A percentile compares a stretch with the other conserved stretches of the same genome.
phyloP scores from a whole-genome alignment of 30 jellyfish, hydroid and myxozoan species.

The Hydra vulgaris region DNA sequence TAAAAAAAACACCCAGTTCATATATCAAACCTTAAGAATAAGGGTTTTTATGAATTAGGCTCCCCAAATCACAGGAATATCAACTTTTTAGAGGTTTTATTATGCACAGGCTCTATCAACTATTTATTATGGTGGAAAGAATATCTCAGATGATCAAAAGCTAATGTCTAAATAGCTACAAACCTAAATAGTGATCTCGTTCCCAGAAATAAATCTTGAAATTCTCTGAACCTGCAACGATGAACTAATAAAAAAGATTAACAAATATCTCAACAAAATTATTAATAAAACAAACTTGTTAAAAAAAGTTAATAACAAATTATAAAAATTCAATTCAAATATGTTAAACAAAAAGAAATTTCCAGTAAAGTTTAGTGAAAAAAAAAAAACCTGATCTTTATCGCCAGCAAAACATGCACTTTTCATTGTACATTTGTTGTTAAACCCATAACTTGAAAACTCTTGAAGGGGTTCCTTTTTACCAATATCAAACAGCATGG shows the following conservation, averaged over 20 bases:
- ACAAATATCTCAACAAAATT: too few relatives aligned
- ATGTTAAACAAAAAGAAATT: too few relatives aligned
- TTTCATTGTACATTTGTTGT: slow-evolving; percentile 74
- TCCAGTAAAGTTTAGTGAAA: background rate
- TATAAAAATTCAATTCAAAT: background rate
- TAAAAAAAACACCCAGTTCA: too few relatives aligned
- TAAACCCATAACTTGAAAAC: slow-evolving; percentile 45
- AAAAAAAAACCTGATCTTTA: slow-evolving; percentile 53
- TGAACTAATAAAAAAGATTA: slow-evolving; percentile 27
- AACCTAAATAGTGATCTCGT: background rate
- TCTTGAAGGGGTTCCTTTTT: slow-evolving; percentile 14
- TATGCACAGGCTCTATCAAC: too few relatives aligned
- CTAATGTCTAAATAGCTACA: background rate
- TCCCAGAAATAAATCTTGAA: slow-evolving; percentile 72
- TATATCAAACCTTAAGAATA: too few relatives aligned
- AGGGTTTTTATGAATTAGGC: too few relatives aligned
- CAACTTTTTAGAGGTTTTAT: too few relatives aligned
- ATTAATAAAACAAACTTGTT: too few relatives aligned
- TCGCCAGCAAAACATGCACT: slow-evolving; percentile 88
- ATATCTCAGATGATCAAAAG: too few relatives aligned
- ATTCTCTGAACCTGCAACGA: slow-evolving; percentile 87
- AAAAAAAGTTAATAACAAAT: too few relatives aligned
- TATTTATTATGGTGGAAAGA: too few relatives aligned
- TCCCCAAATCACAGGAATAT: too few relatives aligned
- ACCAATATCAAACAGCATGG: slow-evolving; percentile 47